A percentile compares a stretch with the other conserved stretches of the same genome.
phyloP scores from a whole-genome alignment of 1,140 invertebrate genomes.

The Helicoverpa armigera region DNA sequence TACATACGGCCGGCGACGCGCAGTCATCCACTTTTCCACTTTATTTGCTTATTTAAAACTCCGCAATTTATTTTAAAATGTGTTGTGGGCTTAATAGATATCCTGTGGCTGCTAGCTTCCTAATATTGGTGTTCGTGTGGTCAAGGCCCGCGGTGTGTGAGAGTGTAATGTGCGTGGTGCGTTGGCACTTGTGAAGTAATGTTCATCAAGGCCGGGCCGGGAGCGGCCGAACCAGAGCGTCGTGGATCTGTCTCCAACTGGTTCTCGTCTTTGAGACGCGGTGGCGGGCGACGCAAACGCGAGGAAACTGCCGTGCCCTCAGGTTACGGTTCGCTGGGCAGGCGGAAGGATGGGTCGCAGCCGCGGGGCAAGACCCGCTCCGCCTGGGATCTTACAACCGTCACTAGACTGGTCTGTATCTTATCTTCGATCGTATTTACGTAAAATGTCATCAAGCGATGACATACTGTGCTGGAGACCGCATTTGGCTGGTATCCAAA shows the following conservation, averaged over 20 bases:
- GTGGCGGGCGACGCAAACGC: slow-evolving; percentile 78
- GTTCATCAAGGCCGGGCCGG: slow-evolving; percentile 85
- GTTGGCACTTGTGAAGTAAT: slow-evolving; percentile 78
- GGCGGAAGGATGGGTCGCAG: slow-evolving; percentile 78
- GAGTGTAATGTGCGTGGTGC: slow-evolving; percentile 79
- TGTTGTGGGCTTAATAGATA: slow-evolving; percentile 74
- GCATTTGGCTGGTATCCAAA: slow-evolving; percentile 78
- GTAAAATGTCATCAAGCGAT: slow-evolving; percentile 59
- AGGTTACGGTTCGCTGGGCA: slow-evolving; percentile 83
- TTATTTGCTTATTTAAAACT: slow-evolving; percentile 72
- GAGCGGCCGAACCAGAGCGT: slow-evolving; percentile 82
- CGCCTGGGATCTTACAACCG: slow-evolving; percentile 88
- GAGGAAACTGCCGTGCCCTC: slow-evolving; percentile 75
- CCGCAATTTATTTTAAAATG: slow-evolving; percentile 64
- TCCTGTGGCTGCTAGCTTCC: slow-evolving; percentile 69
- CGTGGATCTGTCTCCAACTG: slow-evolving; percentile 90
- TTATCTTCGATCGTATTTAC: slow-evolving; percentile 44
- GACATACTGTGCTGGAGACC: slow-evolving; percentile 70
- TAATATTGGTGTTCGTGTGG: slow-evolving; percentile 65
- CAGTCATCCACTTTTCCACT: slow-evolving; percentile 77
- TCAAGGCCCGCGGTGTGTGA: slow-evolving; percentile 58
- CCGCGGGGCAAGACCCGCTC: slow-evolving; percentile 87
- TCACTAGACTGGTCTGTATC: slow-evolving; percentile 86
- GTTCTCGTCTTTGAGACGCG: slow-evolving; percentile 91
- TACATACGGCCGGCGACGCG: slow-evolving; percentile 63